Percentiles rank a stretch among this genome's conserved stretches.
phyloP scores from a whole-genome alignment of 2,797 vertebrate genomes.

The Chelon auratus region DNA sequence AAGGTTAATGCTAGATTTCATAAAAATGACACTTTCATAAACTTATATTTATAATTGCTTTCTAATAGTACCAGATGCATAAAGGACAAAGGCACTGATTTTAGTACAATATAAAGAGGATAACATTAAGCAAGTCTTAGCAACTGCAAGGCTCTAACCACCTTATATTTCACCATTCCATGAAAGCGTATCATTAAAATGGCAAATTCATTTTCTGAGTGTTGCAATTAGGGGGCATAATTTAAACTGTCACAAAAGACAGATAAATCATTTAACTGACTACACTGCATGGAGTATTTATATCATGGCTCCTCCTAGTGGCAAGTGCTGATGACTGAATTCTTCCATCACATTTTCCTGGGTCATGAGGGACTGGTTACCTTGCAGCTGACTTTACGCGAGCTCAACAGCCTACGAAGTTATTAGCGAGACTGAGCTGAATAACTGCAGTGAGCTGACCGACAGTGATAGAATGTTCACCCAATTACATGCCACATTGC shows the following conservation, averaged over 20 bases:
- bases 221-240: not conserved
- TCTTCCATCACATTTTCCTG: not conserved
- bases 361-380: not conserved
- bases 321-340: not conserved
- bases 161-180: not conserved
- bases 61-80: not conserved
- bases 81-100: not conserved
- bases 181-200: not conserved
- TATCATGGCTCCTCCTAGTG: slow-evolving; percentile 51
- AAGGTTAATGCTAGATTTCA: not conserved
- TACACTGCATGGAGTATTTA: not conserved
- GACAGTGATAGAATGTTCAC: too few species aligned
- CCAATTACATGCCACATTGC: too few species aligned
- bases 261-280: not conserved
- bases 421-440: too few species aligned
- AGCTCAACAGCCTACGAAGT: too few species aligned
- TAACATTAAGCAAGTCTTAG: not conserved
- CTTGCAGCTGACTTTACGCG: not conserved
- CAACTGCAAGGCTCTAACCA: not conserved
- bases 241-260: not conserved
- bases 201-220: not conserved
- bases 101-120: not conserved
- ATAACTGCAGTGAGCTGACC: too few species aligned
- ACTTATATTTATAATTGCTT: not conserved
- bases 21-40: not conserved